Evolutionary conservation across 2,113 vertebrate genomes (phyloP), one percentile per base, ranked within the genome.

Genomic region (Numida meleagris): DNA sequence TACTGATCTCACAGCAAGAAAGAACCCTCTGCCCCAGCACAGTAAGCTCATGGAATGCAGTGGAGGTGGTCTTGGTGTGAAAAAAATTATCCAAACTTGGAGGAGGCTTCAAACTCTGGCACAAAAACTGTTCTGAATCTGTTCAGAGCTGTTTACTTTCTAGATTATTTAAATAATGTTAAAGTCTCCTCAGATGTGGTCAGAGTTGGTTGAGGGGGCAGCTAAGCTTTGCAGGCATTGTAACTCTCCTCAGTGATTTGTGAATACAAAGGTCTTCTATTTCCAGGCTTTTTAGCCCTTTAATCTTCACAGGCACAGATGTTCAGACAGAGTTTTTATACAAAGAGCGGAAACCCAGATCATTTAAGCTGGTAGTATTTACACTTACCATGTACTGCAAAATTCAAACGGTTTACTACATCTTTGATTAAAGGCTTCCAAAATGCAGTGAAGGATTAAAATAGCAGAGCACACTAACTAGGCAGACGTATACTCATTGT

Each of bases 221-320:
- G 80, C 89, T 95, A 86, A 59, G 86, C 86, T 96, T 88, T 68
- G 86, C 87, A 86, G 50, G 59, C 93, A 67, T 86, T 51, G 79
- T 77, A 92, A 87, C 87, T 92, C 88, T 92, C 84, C 73, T 90
- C 76, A 89, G 83, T 84, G 91, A 84, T 86, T 96, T 96, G 90
- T 90, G 75, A 93, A 93, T 92, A 93, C 93, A 94, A 93, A 95
- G 83, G 80, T 96, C 94, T 87, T 91, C 96, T 97, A 48, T 97
- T 97, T 96, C 93, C 93, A 93, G 78, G 79, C 82, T 82, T 95
- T 87, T 73, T 46, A 77, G 72, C 66, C 72, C 89, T 97, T 96
- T 96, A 89, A 93, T 91, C 93, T 90, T 93, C 89, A 57, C 81
- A 79, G 82, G 68, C 85, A 68, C 95, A 95, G 85, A 93, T 97